A percentile compares a stretch with the other conserved stretches of the same genome.
Evolutionary conservation across 2,113 vertebrate species (phyloP).

Genomic region (Mirounga angustirostris): DNA sequence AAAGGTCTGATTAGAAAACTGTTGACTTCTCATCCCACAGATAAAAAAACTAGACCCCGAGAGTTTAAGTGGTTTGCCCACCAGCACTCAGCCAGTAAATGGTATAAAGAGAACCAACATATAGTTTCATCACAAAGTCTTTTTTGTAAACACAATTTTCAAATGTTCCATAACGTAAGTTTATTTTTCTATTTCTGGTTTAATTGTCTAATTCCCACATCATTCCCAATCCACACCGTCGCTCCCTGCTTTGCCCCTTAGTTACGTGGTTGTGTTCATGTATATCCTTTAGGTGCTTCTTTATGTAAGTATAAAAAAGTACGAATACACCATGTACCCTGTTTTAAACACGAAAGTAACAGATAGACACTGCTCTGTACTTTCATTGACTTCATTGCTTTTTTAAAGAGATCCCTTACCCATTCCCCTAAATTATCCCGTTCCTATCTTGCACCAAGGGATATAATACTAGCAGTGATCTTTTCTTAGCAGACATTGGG

Average conservation of each 20-base stretch:
- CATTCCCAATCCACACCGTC: neutral
- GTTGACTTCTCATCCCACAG: neutral
- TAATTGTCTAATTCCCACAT: neutral
- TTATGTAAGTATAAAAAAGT: neutral
- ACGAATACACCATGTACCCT: neutral
- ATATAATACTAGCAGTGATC: neutral
- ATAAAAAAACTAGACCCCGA: neutral
- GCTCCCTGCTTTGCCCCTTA: neutral
- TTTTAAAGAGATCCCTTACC: conserved; percentile 27
- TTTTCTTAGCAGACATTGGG: conserved; percentile 34
- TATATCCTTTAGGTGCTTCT: neutral
- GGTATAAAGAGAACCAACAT: conserved; percentile 8
- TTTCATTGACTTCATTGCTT: neutral
- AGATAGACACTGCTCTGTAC: neutral
- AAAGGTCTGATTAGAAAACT: conserved; percentile 13
- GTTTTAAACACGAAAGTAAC: conserved; percentile 41
- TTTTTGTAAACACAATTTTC: neutral
- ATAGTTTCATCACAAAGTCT: neutral
- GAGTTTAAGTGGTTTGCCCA: neutral
- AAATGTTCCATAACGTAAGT: neutral
- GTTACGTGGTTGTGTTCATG: neutral
- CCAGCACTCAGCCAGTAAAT: neutral
- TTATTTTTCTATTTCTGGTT: conserved; percentile 15
- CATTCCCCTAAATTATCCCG: neutral
- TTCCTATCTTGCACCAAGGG: neutral